A percentile compares a stretch with the other conserved stretches of the same genome.
These are phyloP conservation scores for Drosophila chauvacae DNA, from an alignment of 1,140 invertebrate genomes.

Conservation along the genomic window DNA sequence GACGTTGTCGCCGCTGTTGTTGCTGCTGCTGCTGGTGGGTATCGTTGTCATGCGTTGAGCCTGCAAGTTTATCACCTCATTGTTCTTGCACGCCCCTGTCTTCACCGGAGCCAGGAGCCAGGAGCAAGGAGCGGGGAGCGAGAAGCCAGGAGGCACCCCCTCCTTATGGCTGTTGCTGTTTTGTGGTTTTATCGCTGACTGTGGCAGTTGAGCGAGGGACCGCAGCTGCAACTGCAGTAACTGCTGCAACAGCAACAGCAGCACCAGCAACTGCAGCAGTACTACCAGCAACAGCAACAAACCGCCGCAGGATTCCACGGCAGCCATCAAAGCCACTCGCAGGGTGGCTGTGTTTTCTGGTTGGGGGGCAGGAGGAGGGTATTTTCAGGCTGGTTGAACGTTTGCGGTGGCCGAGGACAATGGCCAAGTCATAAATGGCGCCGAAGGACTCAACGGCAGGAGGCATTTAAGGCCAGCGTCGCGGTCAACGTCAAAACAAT, in stretches of 20 bases:
- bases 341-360: background rate
- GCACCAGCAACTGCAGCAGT: constrained; percentile 6
- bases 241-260: constrained; percentile 13
- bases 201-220: constrained; percentile 47
- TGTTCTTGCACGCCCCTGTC: constrained; percentile 78
- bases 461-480: constrained; percentile 23
- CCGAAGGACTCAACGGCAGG: constrained; percentile 19
- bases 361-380: background rate
- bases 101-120: constrained; percentile 10
- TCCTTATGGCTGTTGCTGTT: constrained; percentile 51
- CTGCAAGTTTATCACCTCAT: constrained; percentile 82
- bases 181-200: constrained; percentile 57
- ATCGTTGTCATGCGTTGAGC: constrained; percentile 75
- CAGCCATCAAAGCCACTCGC: constrained; percentile 35
- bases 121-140: background rate
- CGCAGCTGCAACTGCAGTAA: constrained; percentile 48
- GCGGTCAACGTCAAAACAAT: constrained; percentile 36
- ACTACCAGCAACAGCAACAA: constrained; percentile 10
- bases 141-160: background rate
- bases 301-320: constrained; percentile 29
- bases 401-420: constrained; percentile 45
- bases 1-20: constrained; percentile 41
- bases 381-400: constrained; percentile 16
- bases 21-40: constrained; percentile 46
- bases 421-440: constrained; percentile 49